phyloP scores from a whole-genome alignment of 37 sponge, comb jelly and placozoan species.

The Geodia barretti region DNA sequence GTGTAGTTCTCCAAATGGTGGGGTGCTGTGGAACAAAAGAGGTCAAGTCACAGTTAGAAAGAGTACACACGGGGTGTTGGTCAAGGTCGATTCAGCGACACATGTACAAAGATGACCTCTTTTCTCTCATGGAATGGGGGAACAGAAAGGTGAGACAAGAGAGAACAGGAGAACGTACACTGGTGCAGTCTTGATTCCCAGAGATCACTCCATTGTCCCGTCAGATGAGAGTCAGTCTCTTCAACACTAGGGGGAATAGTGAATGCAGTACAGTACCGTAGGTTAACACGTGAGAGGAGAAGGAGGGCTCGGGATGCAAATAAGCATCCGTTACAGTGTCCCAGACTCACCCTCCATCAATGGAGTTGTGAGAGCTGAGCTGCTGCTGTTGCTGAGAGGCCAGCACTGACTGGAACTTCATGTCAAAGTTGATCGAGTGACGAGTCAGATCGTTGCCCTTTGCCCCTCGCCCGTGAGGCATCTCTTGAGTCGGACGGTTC shows the following conservation, averaged over 20 bases:
- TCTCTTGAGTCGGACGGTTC: background rate
- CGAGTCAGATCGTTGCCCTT: background rate
- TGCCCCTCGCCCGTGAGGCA: background rate
- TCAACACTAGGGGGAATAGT: no score
- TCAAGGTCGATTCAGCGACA: background rate
- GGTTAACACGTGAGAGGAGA: no score
- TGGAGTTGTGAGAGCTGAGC: no score
- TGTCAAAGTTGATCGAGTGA: slow-evolving; percentile 36
- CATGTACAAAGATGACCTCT: no score
- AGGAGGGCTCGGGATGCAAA: no score
- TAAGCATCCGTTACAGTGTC: no score
- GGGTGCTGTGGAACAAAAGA: background rate
- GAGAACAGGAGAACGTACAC: slow-evolving; percentile 3
- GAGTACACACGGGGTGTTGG: no score
- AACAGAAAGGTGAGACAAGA: background rate
- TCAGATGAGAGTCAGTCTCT: slow-evolving; percentile 9
- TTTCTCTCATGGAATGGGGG: no score
- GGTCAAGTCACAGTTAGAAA: no score
- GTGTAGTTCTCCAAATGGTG: slow-evolving; percentile 4
- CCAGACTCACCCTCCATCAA: no score
- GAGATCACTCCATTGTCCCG: slow-evolving; percentile 15
- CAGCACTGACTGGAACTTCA: slow-evolving; percentile 41
- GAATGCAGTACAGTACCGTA: no score
- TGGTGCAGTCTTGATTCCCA: slow-evolving; percentile 35
- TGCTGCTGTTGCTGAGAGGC: no score